These are phyloP conservation scores for Heterotilapia buettikoferi DNA, from an alignment of 2,113 vertebrate species.

Conservation along the genomic window DNA sequence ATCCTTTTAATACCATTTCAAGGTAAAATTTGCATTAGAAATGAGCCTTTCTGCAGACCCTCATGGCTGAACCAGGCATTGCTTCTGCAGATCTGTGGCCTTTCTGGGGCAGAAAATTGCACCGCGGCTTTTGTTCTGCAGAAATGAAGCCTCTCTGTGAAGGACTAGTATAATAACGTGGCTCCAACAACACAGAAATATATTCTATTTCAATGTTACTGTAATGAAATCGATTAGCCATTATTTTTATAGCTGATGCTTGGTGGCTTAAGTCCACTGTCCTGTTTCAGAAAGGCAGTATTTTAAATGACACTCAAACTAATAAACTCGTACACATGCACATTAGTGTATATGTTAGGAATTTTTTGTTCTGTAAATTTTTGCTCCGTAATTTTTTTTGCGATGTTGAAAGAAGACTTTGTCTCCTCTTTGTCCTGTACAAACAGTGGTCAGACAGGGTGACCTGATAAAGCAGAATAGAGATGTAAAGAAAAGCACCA, in stretches of 20 bases:
- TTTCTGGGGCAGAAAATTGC: neutral
- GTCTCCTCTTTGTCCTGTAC: neutral
- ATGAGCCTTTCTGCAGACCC: neutral
- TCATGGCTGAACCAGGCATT: neutral
- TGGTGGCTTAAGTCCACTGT: neutral
- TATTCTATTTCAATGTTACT: neutral
- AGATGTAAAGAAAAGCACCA: constrained; percentile 35
- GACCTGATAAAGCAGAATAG: constrained; percentile 20
- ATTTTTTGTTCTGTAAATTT: neutral
- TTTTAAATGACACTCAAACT: neutral
- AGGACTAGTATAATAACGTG: neutral
- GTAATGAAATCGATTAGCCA: neutral
- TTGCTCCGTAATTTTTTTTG: neutral
- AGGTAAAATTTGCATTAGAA: neutral
- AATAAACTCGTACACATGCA: neutral
- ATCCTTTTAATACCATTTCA: constrained; percentile 15
- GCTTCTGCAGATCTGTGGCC: neutral
- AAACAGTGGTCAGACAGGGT: constrained; percentile 16
- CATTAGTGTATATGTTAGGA: neutral
- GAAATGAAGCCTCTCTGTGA: neutral
- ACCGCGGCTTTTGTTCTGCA: neutral
- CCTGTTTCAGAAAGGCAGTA: neutral
- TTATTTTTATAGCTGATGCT: neutral
- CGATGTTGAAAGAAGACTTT: neutral
- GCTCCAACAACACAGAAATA: neutral